Evolutionary conservation across 1,140 invertebrate genomes (phyloP), one percentile per base, ranked within the genome.

Genomic region (Dolichoris vasculosae): DNA sequence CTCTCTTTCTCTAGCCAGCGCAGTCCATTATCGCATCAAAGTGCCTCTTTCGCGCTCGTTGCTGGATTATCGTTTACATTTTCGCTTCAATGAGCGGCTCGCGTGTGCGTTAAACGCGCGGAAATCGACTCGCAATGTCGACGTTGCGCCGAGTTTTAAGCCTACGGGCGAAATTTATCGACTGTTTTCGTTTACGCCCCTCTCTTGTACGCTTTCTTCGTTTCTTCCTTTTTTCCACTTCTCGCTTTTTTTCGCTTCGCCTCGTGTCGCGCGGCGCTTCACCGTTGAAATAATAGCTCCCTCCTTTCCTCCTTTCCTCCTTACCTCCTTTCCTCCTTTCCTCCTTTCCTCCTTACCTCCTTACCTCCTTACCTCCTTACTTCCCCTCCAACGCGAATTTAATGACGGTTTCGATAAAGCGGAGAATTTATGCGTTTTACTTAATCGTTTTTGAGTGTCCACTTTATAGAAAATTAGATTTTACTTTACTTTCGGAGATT

Each of bases 51-150:
- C 13, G 82, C 40, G 77, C 75, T 75, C 40, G n/a, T n/a, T 38
- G 23, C 38, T 43, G 59, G 82, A 83, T 83, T 83, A 83, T 77
- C 82, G 59, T 64, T 82, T 71, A 69, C 46, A 48, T 82, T 82
- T 82, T 79, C 63, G 46, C 15, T 59, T 64, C 20, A 40, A 43
- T 67, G 51, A 63, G 46, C 40, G n/a, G 63, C 35, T 69, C n/a
- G 78, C 40, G 78, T 63, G 78, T 59, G 73, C 59, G 59, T 67
- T 46, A 67, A 67, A 83, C 20, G 26, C 73, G 6, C 30, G 63
- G 30, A 69, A 79, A 79, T 84, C 40, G 75, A 78, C 82, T 48
- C 75, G 59, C 32, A 82, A 55, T 17, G 23, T 0, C 48, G 15
- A 51, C 48, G 48, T 9, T 2, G 9, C 30, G 40, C 69, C 35